Conservation (phyloP, 2,113 vertebrate genomes). For the Ahaetulla prasina region DNA sequence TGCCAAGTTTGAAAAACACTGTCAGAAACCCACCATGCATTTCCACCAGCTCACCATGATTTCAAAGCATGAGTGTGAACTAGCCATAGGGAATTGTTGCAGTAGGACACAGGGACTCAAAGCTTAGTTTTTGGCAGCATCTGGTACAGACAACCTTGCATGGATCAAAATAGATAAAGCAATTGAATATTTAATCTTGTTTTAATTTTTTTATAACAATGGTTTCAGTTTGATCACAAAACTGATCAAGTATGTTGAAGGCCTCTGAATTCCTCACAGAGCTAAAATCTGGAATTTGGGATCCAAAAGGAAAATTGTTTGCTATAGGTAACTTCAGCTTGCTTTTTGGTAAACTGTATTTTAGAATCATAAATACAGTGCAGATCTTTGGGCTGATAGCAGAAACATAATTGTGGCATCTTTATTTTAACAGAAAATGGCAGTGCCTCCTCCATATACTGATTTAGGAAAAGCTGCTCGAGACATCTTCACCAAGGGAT, state of each 20-base stretch:
- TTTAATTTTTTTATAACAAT: neutral
- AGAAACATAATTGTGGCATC: neutral
- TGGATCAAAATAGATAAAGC: neutral
- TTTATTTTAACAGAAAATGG: slow-evolving; percentile 79
- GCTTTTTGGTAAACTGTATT: neutral
- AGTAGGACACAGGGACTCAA: neutral
- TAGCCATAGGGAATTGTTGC: neutral
- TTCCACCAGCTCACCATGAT: neutral
- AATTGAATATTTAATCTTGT: neutral
- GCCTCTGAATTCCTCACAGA: neutral
- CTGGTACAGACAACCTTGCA: neutral
- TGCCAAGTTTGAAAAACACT: neutral
- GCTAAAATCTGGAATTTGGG: neutral
- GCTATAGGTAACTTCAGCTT: neutral
- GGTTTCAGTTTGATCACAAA: neutral
- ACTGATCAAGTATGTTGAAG: neutral
- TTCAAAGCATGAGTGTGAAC: neutral
- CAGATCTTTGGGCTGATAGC: neutral
- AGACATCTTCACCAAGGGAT: slow-evolving; percentile 96
- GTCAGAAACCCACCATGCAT: neutral
- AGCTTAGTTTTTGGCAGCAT: neutral
- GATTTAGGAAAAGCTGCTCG: slow-evolving; percentile 94
- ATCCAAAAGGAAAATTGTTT: neutral
- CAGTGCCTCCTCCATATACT: slow-evolving; percentile 87
- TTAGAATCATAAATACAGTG: neutral